Evolutionary conservation across 2,113 vertebrate genomes (phyloP), one percentile per base, ranked within the genome.

Genomic region (Uria lomvia): DNA sequence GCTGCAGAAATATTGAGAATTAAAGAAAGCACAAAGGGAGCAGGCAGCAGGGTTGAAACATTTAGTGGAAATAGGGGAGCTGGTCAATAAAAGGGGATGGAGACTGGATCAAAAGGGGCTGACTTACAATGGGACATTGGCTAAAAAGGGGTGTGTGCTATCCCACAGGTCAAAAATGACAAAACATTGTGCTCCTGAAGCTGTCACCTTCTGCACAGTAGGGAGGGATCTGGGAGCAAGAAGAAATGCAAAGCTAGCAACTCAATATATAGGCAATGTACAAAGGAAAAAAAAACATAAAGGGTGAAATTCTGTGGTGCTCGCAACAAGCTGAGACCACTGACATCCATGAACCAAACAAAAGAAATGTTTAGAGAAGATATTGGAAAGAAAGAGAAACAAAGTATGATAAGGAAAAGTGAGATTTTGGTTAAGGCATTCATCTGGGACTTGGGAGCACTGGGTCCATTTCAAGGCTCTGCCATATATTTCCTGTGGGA

Each of bases 31-130:
- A 97, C 95, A 97, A 94, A 96, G 80, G 88, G 63, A 88, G 87
- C 62, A 71, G 92, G 93, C 95, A 97, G 94, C 88, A 52, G 91
- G 94, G 79, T 78, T 95, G 88, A 83, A 92, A 87, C 72, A 78
- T 88, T 95, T 73, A 82, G 92, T 63, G 77, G 92, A 91, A 97
- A 94, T 68, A 95, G 82, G 92, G 82, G 56, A 95, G 92, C n/a
- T 85, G 73, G 95, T 96, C 95, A 96, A 97, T 96, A 96, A 97
- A 95, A 95, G 60, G 60, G 80, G 59, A 86, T 56, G 74, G 82
- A 95, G 59, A 42, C 53, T 81, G 92, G 89, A 96, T 97, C 94
- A 95, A 95, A 97, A 97, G 80, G 79, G 83, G 59, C 24, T 87
- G 82, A 70, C 32, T 90, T 76, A 97, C 96, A 97, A 97, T 94